phyloP scores from a whole-genome alignment of 2,888 invertebrate genomes.

The Megaustenia siamemsis region DNA sequence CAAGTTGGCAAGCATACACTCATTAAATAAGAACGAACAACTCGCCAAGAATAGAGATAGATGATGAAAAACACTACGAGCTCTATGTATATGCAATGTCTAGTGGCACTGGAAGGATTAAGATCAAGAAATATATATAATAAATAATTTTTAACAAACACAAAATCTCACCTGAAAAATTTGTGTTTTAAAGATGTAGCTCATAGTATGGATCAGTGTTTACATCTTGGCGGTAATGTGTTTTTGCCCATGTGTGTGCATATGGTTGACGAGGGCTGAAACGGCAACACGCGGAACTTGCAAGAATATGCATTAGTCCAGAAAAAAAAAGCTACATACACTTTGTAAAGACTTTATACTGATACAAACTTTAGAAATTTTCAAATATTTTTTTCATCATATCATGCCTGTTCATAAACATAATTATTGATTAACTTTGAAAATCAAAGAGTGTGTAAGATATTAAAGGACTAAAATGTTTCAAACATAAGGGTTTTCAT shows the following conservation, averaged over 20 bases:
- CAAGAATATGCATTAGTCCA: slow-evolving; percentile 53
- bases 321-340: slow-evolving; percentile 22
- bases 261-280: slow-evolving; percentile 59
- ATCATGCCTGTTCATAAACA: too few relatives aligned
- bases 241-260: slow-evolving; percentile 59
- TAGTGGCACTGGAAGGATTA: too few relatives aligned
- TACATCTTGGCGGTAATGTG: slow-evolving; percentile 53
- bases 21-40: background rate
- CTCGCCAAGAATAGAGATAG: too few relatives aligned
- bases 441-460: too few relatives aligned
- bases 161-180: slow-evolving; percentile 20
- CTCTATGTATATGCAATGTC: too few relatives aligned
- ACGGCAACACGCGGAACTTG: slow-evolving; percentile 57
- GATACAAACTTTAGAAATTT: background rate
- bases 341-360: background rate
- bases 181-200: slow-evolving; percentile 43
- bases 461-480: too few relatives aligned
- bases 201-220: slow-evolving; percentile 54
- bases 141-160: background rate
- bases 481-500: too few relatives aligned
- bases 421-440: too few relatives aligned
- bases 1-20: too few relatives aligned
- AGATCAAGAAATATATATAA: too few relatives aligned
- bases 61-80: too few relatives aligned
- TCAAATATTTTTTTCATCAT: background rate